Evolutionary conservation across 2,888 invertebrate species (phyloP).

Genomic region (Alitta virens): DNA sequence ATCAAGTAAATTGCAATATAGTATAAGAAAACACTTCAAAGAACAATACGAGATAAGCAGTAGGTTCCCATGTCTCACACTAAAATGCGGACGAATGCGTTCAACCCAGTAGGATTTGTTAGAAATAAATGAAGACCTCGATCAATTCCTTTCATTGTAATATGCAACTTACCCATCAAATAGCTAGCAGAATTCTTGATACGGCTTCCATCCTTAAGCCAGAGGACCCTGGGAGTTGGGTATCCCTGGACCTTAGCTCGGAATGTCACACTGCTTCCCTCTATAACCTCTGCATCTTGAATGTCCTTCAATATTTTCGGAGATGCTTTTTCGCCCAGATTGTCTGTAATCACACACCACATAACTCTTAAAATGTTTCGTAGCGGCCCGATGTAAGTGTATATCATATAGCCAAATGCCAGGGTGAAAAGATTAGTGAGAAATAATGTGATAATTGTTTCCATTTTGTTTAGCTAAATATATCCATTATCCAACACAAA

Average conservation of each 20-base stretch:
- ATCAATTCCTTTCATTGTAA: not conserved
- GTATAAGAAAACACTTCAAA: no score
- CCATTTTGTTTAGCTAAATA: not conserved
- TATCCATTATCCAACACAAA: no score
- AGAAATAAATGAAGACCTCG: not conserved
- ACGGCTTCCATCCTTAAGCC: conserved; percentile 80
- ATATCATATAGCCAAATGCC: not conserved
- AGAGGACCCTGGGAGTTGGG: conserved; percentile 87
- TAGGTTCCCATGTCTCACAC: no score
- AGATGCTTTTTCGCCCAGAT: conserved; percentile 63
- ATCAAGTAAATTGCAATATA: no score
- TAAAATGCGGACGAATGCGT: no score
- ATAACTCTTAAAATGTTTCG: not conserved
- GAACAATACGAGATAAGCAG: no score
- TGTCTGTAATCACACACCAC: conserved; percentile 36
- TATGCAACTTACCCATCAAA: conserved; percentile 38
- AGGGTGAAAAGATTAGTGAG: not conserved
- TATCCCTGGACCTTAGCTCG: conserved; percentile 84
- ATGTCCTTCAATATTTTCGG: conserved; percentile 81
- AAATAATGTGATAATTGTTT: not conserved
- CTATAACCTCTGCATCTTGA: conserved; percentile 73
- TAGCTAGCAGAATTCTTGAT: conserved; percentile 37
- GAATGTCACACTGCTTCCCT: conserved; percentile 83
- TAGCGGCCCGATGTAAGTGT: not conserved
- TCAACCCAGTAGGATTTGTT: no score